Conservation (phyloP, 2,888 invertebrate species). For the Rotaria socialis region DNA sequence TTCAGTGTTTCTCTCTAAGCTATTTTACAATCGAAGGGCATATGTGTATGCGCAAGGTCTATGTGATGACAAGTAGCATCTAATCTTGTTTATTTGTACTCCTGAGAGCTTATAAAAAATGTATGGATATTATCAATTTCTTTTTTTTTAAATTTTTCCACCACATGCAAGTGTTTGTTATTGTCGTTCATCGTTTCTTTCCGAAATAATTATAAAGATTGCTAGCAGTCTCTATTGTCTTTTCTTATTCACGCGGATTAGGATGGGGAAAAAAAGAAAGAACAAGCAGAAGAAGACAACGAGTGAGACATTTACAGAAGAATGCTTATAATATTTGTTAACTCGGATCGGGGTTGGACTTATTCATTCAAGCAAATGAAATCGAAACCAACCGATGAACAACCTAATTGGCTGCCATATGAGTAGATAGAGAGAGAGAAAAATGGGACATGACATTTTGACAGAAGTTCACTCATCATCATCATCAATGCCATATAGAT, state of each 20-base stretch:
- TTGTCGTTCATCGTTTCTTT: not conserved
- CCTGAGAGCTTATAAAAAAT: not conserved
- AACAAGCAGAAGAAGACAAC: not conserved
- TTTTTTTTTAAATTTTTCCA: not conserved
- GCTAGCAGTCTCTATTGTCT: not conserved
- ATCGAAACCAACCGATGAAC: conserved; percentile 23
- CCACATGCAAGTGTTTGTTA: not conserved
- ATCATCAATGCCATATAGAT: not conserved
- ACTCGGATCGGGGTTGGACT: not conserved
- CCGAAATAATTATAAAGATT: not conserved
- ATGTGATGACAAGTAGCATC: not conserved
- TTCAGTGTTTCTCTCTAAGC: not conserved
- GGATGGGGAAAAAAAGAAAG: not conserved
- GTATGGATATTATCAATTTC: not conserved
- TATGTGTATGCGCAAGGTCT: not conserved
- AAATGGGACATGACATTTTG: conserved; percentile 24
- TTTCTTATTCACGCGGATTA: conserved; percentile 10
- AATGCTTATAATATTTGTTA: not conserved
- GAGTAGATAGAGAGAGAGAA: not conserved
- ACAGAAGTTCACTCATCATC: conserved; percentile 26
- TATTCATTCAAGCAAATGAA: conserved; percentile 25
- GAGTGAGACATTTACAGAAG: not conserved
- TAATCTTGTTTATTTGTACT: not conserved
- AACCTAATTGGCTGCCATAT: not conserved
- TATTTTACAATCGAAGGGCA: not conserved